A percentile compares a stretch with the other conserved stretches of the same genome.
Evolutionary conservation across 2,797 vertebrate species (phyloP).

Genomic region (Mycteria americana): DNA sequence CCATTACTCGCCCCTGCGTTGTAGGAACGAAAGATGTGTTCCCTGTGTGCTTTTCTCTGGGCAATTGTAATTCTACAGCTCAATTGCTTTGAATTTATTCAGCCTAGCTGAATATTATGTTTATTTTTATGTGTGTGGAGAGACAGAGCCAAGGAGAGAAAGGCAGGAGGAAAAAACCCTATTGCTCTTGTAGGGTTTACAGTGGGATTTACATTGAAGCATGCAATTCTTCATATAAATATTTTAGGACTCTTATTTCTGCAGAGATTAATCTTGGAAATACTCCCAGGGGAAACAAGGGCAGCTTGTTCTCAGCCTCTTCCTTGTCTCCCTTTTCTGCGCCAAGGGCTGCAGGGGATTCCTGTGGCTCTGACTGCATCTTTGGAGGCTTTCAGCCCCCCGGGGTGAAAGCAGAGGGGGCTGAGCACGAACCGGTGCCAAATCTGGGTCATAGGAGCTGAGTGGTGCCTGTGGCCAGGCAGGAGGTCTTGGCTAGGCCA

Average conservation of each 20-base stretch:
- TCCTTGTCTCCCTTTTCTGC: not conserved
- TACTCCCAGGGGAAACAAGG: not conserved
- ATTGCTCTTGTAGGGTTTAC: not conserved
- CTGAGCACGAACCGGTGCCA: not conserved
- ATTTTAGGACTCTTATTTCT: constrained; percentile 22
- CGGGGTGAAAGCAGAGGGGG: no score
- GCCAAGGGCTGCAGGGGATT: not conserved
- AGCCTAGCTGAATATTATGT: constrained; percentile 40
- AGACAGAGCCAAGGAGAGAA: not conserved
- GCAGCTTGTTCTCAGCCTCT: not conserved
- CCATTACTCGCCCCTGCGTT: not conserved
- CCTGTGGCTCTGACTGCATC: not conserved
- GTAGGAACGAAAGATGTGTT: not conserved
- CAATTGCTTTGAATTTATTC: constrained; percentile 51
- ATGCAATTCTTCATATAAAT: constrained; percentile 30
- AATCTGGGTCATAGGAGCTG: not conserved
- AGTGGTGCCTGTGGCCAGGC: rapidly evolving
- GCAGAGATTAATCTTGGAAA: constrained; percentile 1
- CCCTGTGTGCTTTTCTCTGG: constrained; percentile 28
- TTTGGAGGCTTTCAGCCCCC: not conserved
- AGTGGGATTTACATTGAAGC: constrained; percentile 36
- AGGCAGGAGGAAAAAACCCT: not conserved
- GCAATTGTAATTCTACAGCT: constrained; percentile 52
- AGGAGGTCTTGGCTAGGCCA: not conserved
- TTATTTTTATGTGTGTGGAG: constrained; percentile 47